Evolutionary conservation across 2,888 invertebrate species (phyloP).

Genomic region (Dicranocentrus wangi): DNA sequence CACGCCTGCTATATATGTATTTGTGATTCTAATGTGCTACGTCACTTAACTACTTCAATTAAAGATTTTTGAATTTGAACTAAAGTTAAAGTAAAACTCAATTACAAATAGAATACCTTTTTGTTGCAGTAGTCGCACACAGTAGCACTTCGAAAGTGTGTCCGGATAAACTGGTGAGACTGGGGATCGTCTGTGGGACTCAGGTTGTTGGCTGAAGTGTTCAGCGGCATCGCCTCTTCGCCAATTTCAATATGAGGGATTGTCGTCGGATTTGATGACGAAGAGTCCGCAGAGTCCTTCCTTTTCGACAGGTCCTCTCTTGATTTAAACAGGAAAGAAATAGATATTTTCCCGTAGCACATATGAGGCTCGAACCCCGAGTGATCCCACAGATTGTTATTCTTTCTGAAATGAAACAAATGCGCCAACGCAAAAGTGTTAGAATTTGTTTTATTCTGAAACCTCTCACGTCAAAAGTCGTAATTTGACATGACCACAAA

Average conservation of each 20-base stretch:
- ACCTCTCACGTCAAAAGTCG: too few relatives aligned
- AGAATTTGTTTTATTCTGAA: too few relatives aligned
- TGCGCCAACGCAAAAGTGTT: background rate
- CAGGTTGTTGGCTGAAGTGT: constrained; percentile 22
- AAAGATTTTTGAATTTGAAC: too few relatives aligned
- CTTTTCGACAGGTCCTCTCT: constrained; percentile 63
- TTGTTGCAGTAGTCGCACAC: constrained; percentile 95
- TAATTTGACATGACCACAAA: too few relatives aligned
- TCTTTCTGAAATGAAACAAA: constrained; percentile 77
- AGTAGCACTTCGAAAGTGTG: constrained; percentile 91
- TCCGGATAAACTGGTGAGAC: constrained; percentile 84
- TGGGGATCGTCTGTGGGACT: constrained; percentile 76
- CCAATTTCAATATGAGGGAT: constrained; percentile 65
- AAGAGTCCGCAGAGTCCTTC: constrained; percentile 68
- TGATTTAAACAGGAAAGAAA: constrained; percentile 81
- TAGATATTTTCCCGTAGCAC: constrained; percentile 92
- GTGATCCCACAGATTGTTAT: constrained; percentile 78
- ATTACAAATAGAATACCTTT: too few relatives aligned
- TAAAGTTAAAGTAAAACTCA: too few relatives aligned
- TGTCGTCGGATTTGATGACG: constrained; percentile 38
- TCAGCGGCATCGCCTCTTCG: constrained; percentile 52
- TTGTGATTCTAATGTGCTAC: too few relatives aligned
- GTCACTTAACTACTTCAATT: too few relatives aligned
- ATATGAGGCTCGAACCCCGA: constrained; percentile 93
- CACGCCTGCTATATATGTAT: too few relatives aligned